Conservation (phyloP, 2,888 invertebrate genomes). For the Seladonia tumulorum region DNA sequence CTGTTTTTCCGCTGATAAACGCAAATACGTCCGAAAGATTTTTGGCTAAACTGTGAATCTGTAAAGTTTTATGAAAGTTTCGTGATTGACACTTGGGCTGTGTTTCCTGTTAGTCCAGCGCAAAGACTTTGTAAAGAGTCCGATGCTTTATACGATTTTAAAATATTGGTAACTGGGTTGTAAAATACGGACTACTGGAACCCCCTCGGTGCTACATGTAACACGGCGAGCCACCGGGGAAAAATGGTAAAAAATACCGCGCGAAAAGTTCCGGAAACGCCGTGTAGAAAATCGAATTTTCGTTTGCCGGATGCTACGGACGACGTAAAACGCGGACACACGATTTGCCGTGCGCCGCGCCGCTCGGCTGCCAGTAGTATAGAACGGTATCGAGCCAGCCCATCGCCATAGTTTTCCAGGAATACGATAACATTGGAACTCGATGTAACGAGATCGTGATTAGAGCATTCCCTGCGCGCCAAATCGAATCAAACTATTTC, state of each 20-base stretch:
- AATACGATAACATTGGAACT: conserved; percentile 7
- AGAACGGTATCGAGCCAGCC: conserved; percentile 11
- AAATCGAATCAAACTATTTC: conserved; percentile 9
- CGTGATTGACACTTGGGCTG: too few relatives aligned
- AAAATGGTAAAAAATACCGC: background rate
- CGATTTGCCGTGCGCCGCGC: background rate
- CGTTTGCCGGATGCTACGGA: background rate
- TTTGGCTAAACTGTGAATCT: too few relatives aligned
- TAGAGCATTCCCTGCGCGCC: conserved; percentile 2
- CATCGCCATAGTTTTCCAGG: background rate
- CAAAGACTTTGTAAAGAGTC: background rate
- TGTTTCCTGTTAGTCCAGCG: too few relatives aligned
- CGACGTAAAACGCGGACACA: too few relatives aligned
- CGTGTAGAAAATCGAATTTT: background rate
- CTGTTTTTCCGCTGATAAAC: too few relatives aligned
- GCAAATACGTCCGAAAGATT: too few relatives aligned
- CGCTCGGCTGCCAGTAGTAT: conserved; percentile 22
- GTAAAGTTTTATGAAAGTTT: too few relatives aligned
- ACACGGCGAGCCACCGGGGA: background rate
- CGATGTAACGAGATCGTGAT: background rate
- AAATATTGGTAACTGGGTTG: background rate
- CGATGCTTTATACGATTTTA: background rate
- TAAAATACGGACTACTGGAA: background rate
- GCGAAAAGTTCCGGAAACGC: background rate
- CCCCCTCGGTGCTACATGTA: background rate